Conservation (phyloP, 2,113 vertebrate genomes). For the Urocynchramus pylzowi region DNA sequence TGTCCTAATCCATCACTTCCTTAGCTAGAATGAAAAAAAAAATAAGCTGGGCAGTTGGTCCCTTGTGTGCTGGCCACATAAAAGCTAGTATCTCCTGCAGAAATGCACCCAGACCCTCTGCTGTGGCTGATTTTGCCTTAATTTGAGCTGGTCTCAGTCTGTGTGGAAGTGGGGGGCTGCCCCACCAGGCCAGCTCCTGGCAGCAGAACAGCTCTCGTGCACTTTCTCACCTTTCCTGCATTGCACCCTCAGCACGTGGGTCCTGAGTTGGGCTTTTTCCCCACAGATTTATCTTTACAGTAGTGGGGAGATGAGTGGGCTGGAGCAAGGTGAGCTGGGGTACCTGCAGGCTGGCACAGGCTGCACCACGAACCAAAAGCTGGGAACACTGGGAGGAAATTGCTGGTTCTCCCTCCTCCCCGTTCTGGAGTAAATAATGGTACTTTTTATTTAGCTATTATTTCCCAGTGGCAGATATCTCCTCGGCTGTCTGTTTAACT, state of each 20-base stretch:
- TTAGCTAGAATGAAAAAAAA: background rate
- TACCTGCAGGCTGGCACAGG: accelerated
- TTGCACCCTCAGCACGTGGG: accelerated
- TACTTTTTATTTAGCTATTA: constrained; percentile 67
- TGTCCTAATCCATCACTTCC: constrained; percentile 22
- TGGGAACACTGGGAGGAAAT: background rate
- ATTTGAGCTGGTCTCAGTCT: background rate
- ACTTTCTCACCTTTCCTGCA: background rate
- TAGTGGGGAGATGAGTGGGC: accelerated
- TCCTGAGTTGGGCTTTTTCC: background rate
- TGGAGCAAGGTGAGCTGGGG: background rate
- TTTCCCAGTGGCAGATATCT: constrained; percentile 63
- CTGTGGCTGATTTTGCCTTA: background rate
- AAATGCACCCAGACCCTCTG: background rate
- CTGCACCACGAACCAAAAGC: background rate
- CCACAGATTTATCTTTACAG: accelerated
- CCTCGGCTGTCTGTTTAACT: constrained; percentile 61
- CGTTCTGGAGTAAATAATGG: constrained; percentile 52
- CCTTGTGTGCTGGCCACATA: background rate
- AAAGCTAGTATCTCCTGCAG: background rate
- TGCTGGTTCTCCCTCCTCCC: background rate
- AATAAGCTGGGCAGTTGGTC: background rate
- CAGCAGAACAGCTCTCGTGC: background rate
- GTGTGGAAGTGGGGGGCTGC: background rate
- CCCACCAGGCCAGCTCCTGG: background rate